Percentiles rank a stretch among this genome's conserved stretches.
phyloP scores from a whole-genome alignment of 1,140 invertebrate genomes.

The Macrostomum lignano region DNA sequence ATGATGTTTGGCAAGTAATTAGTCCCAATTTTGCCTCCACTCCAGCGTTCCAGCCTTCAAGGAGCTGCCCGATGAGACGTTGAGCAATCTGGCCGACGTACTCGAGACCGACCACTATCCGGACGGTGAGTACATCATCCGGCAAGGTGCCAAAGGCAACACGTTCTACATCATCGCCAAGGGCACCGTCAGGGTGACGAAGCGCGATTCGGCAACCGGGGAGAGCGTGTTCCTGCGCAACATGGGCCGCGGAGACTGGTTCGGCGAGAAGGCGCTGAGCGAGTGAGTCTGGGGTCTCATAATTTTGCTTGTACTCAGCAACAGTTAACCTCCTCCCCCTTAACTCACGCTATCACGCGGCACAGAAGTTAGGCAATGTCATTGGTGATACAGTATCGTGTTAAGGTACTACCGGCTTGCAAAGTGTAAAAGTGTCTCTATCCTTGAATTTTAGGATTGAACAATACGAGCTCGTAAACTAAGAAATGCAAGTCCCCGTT shows the following conservation, averaged over 20 bases:
- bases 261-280: constrained; percentile 19
- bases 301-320: too few species aligned
- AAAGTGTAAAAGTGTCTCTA: too few species aligned
- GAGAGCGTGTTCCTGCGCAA: constrained; percentile 41
- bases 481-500: too few species aligned
- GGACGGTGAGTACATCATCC: constrained; percentile 77
- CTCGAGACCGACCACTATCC: constrained; percentile 65
- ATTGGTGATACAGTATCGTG: too few species aligned
- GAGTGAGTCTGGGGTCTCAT: constrained; percentile 8
- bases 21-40: constrained; percentile 11
- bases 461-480: too few species aligned
- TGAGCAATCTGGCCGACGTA: constrained; percentile 88
- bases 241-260: constrained; percentile 20
- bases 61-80: constrained; percentile 64
- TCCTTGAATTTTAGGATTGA: too few species aligned
- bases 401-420: too few species aligned
- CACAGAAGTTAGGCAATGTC: too few species aligned
- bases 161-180: constrained; percentile 98
- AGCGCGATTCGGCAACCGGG: constrained; percentile 38
- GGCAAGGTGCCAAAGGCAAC: constrained; percentile 88
- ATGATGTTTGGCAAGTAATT: too few species aligned
- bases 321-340: too few species aligned
- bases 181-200: constrained; percentile 72
- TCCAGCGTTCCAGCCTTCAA: constrained; percentile 83
- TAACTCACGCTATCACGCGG: too few species aligned